Percentiles rank a stretch among this genome's conserved stretches.
Conservation (phyloP, 2,888 invertebrate species). For the Julus scanicus region DNA sequence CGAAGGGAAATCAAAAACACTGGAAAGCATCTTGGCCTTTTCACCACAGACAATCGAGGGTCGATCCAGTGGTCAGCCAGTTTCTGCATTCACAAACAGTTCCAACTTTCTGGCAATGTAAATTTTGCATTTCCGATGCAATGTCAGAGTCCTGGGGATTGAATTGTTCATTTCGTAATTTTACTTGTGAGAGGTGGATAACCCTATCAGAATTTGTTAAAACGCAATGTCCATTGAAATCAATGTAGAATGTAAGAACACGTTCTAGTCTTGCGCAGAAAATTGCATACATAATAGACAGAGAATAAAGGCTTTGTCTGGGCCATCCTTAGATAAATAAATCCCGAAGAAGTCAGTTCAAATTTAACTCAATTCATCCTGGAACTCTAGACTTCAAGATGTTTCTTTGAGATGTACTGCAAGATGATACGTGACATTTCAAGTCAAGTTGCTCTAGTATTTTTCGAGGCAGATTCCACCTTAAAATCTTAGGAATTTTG, state of each 20-base stretch:
- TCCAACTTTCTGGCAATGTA: neutral
- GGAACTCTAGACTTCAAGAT: slow-evolving; percentile 23
- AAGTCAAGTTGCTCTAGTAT: neutral
- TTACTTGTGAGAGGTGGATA: neutral
- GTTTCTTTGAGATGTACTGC: neutral
- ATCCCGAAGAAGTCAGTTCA: neutral
- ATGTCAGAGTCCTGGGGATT: neutral
- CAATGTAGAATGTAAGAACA: neutral
- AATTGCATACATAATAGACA: neutral
- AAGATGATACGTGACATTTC: neutral
- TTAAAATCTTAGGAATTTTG: slow-evolving; percentile 8
- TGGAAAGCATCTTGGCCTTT: neutral
- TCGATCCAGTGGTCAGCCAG: neutral
- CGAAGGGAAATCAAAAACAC: slow-evolving; percentile 30
- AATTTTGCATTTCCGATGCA: neutral
- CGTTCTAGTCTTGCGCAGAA: neutral
- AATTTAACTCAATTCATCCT: neutral
- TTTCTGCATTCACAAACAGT: neutral
- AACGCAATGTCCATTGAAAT: neutral
- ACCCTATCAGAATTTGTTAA: neutral
- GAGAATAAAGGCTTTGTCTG: neutral
- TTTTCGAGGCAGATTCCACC: neutral
- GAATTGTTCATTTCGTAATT: neutral
- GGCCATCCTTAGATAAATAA: neutral
- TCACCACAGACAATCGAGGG: neutral